Evolutionary conservation across 2,797 vertebrate genomes (phyloP).

Genomic region (Sebastes oblongus): DNA sequence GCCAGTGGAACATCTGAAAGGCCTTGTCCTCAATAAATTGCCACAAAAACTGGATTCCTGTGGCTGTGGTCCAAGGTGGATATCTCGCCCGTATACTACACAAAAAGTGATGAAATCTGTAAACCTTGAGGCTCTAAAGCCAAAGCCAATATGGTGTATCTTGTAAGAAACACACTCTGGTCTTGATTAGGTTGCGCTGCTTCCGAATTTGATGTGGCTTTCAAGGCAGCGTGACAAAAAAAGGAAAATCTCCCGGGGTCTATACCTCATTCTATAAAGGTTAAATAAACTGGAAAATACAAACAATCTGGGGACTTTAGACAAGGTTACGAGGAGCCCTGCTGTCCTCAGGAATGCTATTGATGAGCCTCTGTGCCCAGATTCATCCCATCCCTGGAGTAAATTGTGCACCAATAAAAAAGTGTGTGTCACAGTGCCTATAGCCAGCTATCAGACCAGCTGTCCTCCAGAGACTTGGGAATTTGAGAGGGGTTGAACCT

Average conservation of each 20-base stretch:
- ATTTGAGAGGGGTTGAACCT: constrained; percentile 61
- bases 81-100: not conserved
- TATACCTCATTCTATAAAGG: constrained; percentile 7
- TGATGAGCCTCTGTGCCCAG: constrained; percentile 6
- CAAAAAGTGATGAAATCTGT: not conserved
- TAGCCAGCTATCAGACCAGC: constrained; percentile 27
- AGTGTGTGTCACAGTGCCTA: constrained; percentile 20
- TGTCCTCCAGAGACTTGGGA: constrained; percentile 53
- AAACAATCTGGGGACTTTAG: constrained; percentile 13
- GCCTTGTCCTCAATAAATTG: constrained; percentile 64
- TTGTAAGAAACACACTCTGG: constrained; percentile 16
- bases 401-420: constrained; percentile 36
- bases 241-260: not conserved
- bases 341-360: not conserved
- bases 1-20: constrained; percentile 57
- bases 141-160: not conserved
- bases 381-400: constrained; percentile 10
- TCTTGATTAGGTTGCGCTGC: constrained; percentile 19
- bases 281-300: constrained; percentile 37
- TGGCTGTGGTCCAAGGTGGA: not conserved
- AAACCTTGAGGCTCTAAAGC: constrained; percentile 7
- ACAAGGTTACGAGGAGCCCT: constrained; percentile 6
- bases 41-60: constrained; percentile 16
- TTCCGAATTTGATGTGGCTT: constrained; percentile 6
- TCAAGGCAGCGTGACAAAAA: not conserved